Evolutionary conservation across 92 coral and sea anemone genomes (phyloP), one percentile per base, ranked within the genome.

Genomic region (Ricordea florida): DNA sequence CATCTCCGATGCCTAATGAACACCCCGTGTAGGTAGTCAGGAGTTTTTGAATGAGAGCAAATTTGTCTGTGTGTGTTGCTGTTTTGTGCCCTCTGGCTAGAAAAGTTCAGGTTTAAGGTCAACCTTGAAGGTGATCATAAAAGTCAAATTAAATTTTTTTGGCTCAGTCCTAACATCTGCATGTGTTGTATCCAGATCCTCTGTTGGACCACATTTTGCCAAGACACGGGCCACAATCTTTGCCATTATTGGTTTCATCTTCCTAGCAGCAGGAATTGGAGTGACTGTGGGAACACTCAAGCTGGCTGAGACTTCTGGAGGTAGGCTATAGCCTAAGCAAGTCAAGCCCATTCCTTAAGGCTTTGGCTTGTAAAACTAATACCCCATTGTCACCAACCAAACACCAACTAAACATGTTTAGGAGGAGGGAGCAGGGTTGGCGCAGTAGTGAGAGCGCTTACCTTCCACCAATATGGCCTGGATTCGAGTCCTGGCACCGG

Each of bases 131-230:
- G n/a, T n/a, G n/a, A n/a, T n/a, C n/a, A n/a, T n/a, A n/a, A n/a
- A n/a, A n/a, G n/a, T n/a, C n/a, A n/a, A n/a, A n/a, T n/a, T n/a
- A n/a, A n/a, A n/a, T n/a, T n/a, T n/a, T n/a, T n/a, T n/a, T n/a
- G n/a, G n/a, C n/a, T n/a, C n/a, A n/a, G n/a, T n/a, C n/a, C n/a
- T n/a, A n/a, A 66, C 32, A 7, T 2, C 1, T 27, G 15, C 3
- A 55, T 38, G 27, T 38, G 9, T 42, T 83, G n/a, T 33, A 65
- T 36, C 36, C 59, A 93, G 98, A 34, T 94, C 98, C 6, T 94
- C 98, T 29, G 98, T 94, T 53, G 98, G 98, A 1, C 91, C 92
- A 33, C 77, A 76, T 3, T 94, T 91, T 91, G 98, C 98, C 41
- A 88, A 77, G 64, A 91, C 89, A 15, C 88, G 98, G 41, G 98